Conservation (phyloP, 2,113 vertebrate genomes). For the Machaerirhynchus nigripectus region DNA sequence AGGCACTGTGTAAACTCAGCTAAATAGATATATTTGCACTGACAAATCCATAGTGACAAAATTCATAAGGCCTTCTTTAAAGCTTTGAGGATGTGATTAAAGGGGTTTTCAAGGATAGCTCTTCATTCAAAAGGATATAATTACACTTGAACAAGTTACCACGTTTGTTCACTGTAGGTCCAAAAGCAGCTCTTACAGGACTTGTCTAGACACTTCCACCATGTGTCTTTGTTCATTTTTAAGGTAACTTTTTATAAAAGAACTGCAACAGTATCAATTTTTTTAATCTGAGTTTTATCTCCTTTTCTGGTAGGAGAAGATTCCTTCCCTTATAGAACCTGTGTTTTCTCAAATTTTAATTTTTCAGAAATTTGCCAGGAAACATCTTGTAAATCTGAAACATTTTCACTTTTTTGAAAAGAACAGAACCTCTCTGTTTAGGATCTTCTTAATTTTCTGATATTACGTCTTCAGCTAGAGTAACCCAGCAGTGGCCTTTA, state of each 20-base stretch:
- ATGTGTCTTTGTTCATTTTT: slow-evolving; percentile 12
- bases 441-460: not conserved
- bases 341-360: not conserved
- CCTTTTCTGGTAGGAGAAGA: not conserved
- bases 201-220: slow-evolving; percentile 6
- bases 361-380: not conserved
- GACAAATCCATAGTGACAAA: not conserved
- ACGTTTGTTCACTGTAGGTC: not conserved
- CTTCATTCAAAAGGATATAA: slow-evolving; percentile 7
- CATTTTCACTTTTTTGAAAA: not conserved
- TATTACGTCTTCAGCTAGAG: not conserved
- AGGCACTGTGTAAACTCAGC: not conserved
- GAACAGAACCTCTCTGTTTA: not conserved
- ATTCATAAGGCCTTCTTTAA: not conserved
- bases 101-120: not conserved
- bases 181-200: not conserved
- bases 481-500: not conserved
- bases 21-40: not conserved
- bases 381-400: not conserved
- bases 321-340: not conserved
- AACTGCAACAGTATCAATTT: not conserved
- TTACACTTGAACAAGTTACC: slow-evolving; percentile 16
- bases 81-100: not conserved
- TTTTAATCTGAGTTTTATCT: not conserved
- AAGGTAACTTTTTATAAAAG: not conserved